Conservation (phyloP, 2,797 vertebrate genomes). For the Anguilla marmorata region DNA sequence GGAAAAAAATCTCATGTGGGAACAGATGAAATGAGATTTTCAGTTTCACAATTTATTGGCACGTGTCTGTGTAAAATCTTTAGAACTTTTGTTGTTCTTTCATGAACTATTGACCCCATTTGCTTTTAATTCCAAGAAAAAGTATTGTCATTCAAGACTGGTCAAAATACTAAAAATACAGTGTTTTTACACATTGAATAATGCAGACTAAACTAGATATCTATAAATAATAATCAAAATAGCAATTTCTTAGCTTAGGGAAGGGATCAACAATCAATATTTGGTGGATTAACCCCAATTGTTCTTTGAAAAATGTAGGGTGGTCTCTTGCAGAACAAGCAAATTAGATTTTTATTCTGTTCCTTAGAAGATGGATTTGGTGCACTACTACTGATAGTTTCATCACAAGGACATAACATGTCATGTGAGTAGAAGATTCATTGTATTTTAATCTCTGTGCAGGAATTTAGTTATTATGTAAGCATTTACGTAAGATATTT, state of each 20-base stretch:
- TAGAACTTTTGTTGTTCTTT: not conserved
- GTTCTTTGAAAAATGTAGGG: no score
- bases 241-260: no score
- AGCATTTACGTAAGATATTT: not conserved
- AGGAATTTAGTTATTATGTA: not conserved
- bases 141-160: no score
- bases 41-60: not conserved
- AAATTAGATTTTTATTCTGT: not conserved
- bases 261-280: no score
- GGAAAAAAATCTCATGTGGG: not conserved
- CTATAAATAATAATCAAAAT: no score
- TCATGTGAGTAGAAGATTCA: not conserved
- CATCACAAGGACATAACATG: not conserved
- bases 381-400: not conserved
- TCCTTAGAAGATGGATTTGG: not conserved
- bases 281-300: no score
- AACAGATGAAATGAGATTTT: not conserved
- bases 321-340: not conserved
- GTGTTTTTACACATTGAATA: no score
- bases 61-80: not conserved
- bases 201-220: no score
- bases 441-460: not conserved
- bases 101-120: not conserved
- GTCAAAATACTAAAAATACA: no score
- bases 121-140: not conserved